Evolutionary conservation across 2,113 vertebrate genomes (phyloP), one percentile per base, ranked within the genome.

Genomic region (Nesogale talazaci): DNA sequence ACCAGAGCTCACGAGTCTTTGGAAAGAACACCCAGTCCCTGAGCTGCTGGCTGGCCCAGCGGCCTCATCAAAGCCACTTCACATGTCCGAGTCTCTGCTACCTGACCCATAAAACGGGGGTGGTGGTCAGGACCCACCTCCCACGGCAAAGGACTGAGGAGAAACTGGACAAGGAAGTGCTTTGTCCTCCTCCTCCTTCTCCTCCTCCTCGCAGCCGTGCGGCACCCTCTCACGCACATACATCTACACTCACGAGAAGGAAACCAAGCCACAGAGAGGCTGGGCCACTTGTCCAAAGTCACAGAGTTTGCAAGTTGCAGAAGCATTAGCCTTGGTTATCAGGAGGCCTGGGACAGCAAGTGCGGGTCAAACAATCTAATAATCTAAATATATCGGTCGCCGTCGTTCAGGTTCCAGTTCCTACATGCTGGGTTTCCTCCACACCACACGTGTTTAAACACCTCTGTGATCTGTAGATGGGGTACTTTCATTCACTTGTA

Each of bases 11-110:
- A 9, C 0, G 57, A 61, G 40, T 93, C 95, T 95, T 83, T 86
- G 91, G 76, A 92, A 95, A 96, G 72, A 88, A 94, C 92, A 81
- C 27, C 27, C 6, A 63, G 89, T 81, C 72, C 89, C 67, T 1
- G 1, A 77, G 65, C 29, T 61, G 22, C 42, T 29, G 69, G 57
- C 19, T 17, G 0, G 29, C 91, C 82, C n/a, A 82, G 94, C 84
- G 84, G 83, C 81, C 81, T 93, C 77, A 52, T 57, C 77, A 75
- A 31, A 91, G 81, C 69, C 72, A 86, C 17, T 12, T 23, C 25
- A 63, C 46, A 6, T 84, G 75, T 79, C 87, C 38, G 46, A 63
- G 83, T 40, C 67, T 83, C 80, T 6, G 11, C 15, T 42, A 89
- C 40, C 80, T 93, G 6, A 34, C 29, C 1, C 16, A 14, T 87